Evolutionary conservation across 2,888 invertebrate genomes (phyloP).

Genomic region (Amphipoea oculea): DNA sequence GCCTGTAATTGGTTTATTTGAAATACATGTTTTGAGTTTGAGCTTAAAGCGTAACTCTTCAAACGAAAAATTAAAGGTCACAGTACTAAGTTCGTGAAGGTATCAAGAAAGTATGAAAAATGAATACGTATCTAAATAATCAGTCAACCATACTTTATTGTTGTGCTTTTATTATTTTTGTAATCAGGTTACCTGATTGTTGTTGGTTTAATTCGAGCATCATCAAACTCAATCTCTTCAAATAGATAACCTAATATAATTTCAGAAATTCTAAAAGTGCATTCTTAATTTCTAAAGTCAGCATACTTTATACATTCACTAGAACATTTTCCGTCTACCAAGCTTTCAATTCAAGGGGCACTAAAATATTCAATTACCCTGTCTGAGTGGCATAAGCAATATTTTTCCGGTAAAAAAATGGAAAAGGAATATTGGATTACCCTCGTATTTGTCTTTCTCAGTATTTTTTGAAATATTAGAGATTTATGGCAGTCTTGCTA

Average conservation of each 20-base stretch:
- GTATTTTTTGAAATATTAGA: slow-evolving; percentile 10
- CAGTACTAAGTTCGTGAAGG: neutral
- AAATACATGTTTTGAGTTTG: too few relatives aligned
- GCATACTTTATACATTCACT: neutral
- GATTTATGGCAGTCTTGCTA: slow-evolving; percentile 11
- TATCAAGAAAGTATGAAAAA: neutral
- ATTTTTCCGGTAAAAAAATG: slow-evolving; percentile 47
- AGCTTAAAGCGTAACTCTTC: neutral
- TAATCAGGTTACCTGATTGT: neutral
- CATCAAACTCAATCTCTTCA: neutral
- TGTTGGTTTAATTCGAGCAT: neutral
- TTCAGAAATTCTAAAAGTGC: slow-evolving; percentile 11
- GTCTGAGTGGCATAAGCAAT: slow-evolving; percentile 33
- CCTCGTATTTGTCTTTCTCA: slow-evolving; percentile 40
- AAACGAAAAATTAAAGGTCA: neutral
- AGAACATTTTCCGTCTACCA: slow-evolving; percentile 24
- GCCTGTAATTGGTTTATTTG: too few relatives aligned
- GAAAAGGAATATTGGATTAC: slow-evolving; percentile 37
- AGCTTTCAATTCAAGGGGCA: slow-evolving; percentile 41
- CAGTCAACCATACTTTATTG: neutral
- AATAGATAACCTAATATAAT: neutral
- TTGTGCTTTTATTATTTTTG: neutral
- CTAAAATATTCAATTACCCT: slow-evolving; percentile 60
- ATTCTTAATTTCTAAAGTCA: slow-evolving; percentile 4
- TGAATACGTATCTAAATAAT: neutral